Conservation (phyloP, 1,140 invertebrate genomes). For the Lysiphlebus fabarum region DNA sequence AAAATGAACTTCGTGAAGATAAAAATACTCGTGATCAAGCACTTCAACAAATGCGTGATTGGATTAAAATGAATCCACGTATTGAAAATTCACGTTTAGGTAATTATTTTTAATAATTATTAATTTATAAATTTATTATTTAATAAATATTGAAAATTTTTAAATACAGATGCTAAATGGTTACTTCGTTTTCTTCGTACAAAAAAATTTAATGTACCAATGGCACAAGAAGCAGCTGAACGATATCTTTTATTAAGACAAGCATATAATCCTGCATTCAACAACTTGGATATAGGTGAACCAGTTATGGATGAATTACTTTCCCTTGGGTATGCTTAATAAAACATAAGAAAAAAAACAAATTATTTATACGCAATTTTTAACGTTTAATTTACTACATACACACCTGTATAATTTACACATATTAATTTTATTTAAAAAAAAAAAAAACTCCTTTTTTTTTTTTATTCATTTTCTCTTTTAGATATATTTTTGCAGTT, state of each 20-base stretch:
- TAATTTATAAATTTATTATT: conserved; percentile 7
- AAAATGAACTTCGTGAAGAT: conserved; percentile 68
- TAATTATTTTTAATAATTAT: conserved; percentile 37
- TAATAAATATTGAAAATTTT: conserved; percentile 11
- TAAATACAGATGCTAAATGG: conserved; percentile 66
- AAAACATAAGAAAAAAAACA: not conserved
- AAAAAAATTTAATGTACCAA: conserved; percentile 79
- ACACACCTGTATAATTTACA: no score
- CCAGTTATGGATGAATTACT: conserved; percentile 69
- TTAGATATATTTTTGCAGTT: conserved; percentile 71
- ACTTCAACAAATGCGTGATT: conserved; percentile 64
- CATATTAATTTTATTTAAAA: no score
- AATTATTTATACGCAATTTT: no score
- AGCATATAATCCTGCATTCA: conserved; percentile 67
- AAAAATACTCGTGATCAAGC: conserved; percentile 65
- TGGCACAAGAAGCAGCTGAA: conserved; percentile 77
- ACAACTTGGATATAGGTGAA: conserved; percentile 68
- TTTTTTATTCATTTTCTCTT: conserved; percentile 22
- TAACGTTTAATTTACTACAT: no score
- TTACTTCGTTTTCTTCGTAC: conserved; percentile 75
- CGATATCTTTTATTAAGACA: conserved; percentile 77
- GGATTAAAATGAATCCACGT: conserved; percentile 70
- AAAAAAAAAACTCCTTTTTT: no score
- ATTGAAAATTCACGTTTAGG: conserved; percentile 69
- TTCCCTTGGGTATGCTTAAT: conserved; percentile 61